These are phyloP conservation scores for Crotophaga sulcirostris DNA, from an alignment of 2,113 vertebrate genomes.

Conservation along the genomic window DNA sequence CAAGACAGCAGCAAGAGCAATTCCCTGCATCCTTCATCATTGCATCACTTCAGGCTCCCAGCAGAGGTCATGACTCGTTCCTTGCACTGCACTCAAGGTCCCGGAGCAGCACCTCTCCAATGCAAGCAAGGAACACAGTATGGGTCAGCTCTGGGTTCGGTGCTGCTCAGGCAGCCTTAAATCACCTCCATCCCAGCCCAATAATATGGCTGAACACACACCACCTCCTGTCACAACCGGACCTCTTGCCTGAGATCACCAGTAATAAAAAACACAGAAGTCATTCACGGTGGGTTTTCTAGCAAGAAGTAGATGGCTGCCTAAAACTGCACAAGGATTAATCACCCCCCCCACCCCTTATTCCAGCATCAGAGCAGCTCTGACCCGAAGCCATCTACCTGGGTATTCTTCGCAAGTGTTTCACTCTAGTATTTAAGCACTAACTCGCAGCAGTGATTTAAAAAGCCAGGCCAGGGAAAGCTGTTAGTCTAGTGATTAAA, in stretches of 20 bases:
- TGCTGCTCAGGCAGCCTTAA: not conserved
- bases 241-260: not conserved
- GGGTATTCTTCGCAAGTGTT: not conserved
- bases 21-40: not conserved
- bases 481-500: not conserved
- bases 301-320: not conserved
- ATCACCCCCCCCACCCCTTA: not conserved
- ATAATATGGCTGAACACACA: not conserved
- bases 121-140: not conserved
- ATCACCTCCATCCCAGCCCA: not conserved
- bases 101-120: not conserved
- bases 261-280: not conserved
- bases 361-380: not conserved
- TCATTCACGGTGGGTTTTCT: not conserved
- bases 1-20: not conserved
- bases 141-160: not conserved
- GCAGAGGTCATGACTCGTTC: not conserved
- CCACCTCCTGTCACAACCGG: not conserved
- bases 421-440: not conserved
- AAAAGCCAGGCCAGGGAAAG: not conserved
- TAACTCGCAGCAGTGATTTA: not conserved
- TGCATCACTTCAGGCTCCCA: not conserved
- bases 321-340: not conserved
- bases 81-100: not conserved
- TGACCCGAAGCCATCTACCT: not conserved